Conservation (phyloP, 2,113 vertebrate species). For the Apaloderma vittatum region DNA sequence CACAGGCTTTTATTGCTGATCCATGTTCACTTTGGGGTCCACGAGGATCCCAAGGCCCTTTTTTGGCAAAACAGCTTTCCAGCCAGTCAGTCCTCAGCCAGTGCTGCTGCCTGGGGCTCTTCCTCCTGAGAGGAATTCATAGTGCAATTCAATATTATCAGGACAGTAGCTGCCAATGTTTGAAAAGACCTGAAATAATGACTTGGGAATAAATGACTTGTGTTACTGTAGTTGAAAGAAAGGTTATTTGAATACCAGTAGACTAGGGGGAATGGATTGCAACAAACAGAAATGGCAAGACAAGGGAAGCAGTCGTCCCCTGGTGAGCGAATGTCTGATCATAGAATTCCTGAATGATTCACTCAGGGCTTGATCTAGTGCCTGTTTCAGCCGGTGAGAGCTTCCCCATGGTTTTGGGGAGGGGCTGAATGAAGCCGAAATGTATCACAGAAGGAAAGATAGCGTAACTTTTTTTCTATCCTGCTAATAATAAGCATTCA, state of each 20-base stretch:
- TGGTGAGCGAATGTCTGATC: background rate
- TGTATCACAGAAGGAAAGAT: background rate
- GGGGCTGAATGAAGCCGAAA: background rate
- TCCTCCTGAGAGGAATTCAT: background rate
- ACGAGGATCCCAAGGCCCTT: background rate
- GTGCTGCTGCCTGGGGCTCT: background rate
- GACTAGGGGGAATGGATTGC: background rate
- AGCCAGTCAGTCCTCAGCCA: background rate
- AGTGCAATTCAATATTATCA: background rate
- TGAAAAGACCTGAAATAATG: slow-evolving; percentile 16
- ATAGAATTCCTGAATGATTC: background rate
- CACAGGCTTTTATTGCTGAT: background rate
- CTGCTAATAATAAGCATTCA: background rate
- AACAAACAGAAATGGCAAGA: slow-evolving; percentile 38
- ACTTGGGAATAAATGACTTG: slow-evolving; percentile 28
- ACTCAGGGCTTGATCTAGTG: background rate
- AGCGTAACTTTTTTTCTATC: background rate
- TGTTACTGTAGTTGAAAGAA: slow-evolving; percentile 40
- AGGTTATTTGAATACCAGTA: slow-evolving; percentile 51
- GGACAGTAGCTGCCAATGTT: background rate
- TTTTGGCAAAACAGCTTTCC: background rate
- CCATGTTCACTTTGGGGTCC: accelerated
- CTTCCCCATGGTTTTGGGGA: background rate
- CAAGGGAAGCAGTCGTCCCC: background rate
- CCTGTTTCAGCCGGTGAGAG: background rate